These are phyloP conservation scores for Podocnemis expansa DNA, from an alignment of 2,113 vertebrate species.

Conservation along the genomic window DNA sequence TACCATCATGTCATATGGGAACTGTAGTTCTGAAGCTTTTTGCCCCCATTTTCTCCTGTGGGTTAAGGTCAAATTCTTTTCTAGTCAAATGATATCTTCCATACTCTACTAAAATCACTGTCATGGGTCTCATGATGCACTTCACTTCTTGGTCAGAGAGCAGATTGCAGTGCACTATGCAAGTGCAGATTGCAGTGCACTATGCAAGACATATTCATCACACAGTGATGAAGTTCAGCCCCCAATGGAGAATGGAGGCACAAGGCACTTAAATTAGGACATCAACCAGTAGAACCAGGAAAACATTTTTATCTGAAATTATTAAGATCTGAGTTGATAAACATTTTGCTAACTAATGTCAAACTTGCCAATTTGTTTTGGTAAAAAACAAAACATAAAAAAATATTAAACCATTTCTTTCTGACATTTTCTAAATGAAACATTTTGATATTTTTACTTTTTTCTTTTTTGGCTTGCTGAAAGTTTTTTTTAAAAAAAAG, in stretches of 20 bases:
- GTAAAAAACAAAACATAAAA: neutral
- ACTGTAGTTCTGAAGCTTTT: neutral
- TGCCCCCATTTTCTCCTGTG: neutral
- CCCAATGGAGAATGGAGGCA: neutral
- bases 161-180: rapidly evolving
- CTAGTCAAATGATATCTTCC: neutral
- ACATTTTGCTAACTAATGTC: neutral
- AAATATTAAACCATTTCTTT: neutral
- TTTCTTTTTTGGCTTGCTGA: neutral
- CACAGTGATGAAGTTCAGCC: neutral
- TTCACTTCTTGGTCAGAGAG: neutral
- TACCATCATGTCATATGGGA: neutral
- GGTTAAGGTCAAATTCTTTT: rapidly evolving
- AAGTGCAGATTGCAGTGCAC: neutral
- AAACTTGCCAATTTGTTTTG: neutral
- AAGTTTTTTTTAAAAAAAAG: neutral
- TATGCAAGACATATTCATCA: neutral
- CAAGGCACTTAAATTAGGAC: neutral
- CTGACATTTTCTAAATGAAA: neutral
- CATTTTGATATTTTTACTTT: too few species aligned
- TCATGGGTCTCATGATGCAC: rapidly evolving
- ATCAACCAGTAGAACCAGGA: neutral
- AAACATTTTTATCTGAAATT: neutral
- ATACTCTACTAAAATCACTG: neutral
- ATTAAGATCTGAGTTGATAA: neutral